These are phyloP conservation scores for Silurus aristotelis DNA, from an alignment of 2,797 vertebrate genomes.

Conservation along the genomic window DNA sequence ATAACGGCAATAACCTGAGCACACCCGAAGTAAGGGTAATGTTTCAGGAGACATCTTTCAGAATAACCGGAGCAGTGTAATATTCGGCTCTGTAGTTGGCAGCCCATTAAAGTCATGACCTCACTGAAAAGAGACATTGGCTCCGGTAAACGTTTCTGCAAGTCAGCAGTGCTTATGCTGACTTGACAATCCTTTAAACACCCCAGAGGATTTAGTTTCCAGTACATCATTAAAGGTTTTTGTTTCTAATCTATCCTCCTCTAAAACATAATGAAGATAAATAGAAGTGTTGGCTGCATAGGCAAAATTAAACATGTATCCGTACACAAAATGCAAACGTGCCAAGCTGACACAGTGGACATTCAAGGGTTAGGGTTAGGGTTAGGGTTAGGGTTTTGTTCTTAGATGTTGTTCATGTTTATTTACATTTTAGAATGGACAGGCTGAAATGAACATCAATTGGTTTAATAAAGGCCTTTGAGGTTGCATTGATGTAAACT, in stretches of 20 bases:
- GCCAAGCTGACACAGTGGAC: conserved; percentile 19
- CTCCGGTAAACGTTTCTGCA: conserved; percentile 45
- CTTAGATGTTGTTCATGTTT: conserved; percentile 25
- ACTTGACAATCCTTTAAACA: conserved; percentile 36
- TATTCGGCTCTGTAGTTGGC: conserved; percentile 42
- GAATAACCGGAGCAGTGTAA: conserved; percentile 41
- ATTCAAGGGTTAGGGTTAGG: too few relatives aligned
- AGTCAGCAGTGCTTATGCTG: conserved; percentile 53
- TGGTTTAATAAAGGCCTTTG: background rate
- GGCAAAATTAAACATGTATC: conserved; percentile 40
- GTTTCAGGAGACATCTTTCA: conserved; percentile 35
- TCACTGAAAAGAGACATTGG: conserved; percentile 45
- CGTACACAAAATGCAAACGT: background rate
- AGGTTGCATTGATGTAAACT: background rate
- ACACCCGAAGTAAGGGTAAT: background rate
- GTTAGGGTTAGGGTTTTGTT: too few relatives aligned
- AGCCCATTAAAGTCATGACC: conserved; percentile 52
- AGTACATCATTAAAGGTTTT: conserved; percentile 38
- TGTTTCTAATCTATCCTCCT: conserved; percentile 25
- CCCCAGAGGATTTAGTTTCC: conserved; percentile 26
- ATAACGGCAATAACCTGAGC: conserved; percentile 14
- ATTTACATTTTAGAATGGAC: conserved; percentile 30
- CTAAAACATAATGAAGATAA: conserved; percentile 44
- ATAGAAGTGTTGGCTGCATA: conserved; percentile 38
- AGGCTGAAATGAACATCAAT: background rate